A percentile compares a stretch with the other conserved stretches of the same genome.
Conservation (phyloP, 1,140 invertebrate genomes). For the Diprion similis region DNA sequence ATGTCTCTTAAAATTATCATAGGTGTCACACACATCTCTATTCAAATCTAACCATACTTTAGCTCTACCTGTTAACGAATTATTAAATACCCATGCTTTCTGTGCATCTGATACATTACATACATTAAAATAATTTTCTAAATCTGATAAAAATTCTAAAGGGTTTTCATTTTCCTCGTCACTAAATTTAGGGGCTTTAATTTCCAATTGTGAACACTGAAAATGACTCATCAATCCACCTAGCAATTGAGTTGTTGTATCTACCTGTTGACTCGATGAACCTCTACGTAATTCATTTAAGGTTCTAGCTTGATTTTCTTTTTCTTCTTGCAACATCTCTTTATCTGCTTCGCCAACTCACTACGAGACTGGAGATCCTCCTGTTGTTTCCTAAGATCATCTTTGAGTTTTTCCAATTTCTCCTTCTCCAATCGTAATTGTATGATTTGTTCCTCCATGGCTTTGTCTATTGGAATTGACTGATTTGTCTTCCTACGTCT, state of each 20-base stretch:
- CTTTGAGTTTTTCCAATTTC: not conserved
- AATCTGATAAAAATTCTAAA: not conserved
- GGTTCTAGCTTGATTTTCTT: not conserved
- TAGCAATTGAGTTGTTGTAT: not conserved
- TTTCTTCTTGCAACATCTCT: not conserved
- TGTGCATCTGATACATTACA: not conserved
- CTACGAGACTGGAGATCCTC: not conserved
- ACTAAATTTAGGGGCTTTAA: not conserved
- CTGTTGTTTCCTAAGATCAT: not conserved
- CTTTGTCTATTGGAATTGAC: no score
- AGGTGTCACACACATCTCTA: not conserved
- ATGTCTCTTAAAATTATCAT: conserved; percentile 15
- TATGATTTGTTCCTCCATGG: not conserved
- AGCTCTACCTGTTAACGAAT: not conserved
- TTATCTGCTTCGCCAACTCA: not conserved
- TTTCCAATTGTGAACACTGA: not conserved
- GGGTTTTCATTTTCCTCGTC: not conserved
- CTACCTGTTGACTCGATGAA: not conserved
- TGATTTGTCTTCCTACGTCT: no score
- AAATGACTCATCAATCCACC: not conserved
- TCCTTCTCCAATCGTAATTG: not conserved
- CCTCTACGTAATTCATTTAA: not conserved
- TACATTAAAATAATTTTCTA: not conserved
- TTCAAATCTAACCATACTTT: not conserved
- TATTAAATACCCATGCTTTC: not conserved